Evolutionary conservation across 2,113 vertebrate genomes (phyloP), one percentile per base, ranked within the genome.

Genomic region (Lampris megalopsis): DNA sequence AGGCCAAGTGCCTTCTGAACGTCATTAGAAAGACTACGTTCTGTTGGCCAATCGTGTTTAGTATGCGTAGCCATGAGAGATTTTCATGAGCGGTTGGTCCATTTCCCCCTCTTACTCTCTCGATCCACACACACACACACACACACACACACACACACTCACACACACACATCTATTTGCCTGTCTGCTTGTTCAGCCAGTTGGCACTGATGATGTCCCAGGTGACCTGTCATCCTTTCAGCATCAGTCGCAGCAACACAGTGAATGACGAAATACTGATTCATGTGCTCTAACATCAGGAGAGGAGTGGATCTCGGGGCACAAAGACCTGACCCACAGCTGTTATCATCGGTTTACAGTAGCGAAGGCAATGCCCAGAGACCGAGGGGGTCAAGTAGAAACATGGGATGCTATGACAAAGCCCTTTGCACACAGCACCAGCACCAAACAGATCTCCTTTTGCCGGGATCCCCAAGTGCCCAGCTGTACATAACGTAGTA

Each of bases 151-250:
- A 9, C 41, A 7, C 43, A 24, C 57, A 66, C 63, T 40, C 3
- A 67, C 59, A 67, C 65, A 37, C 56, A 76, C 56, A 68, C 52
- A 68, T 61, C 40, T 47, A 42, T 73, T 62, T 58, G 68, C 41
- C 63, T 57, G 63, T 67, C 54, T 75, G 73, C 69, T 70, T 74
- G 83, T 86, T 87, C 89, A 89, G 90, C 85, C 88, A 69, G 88
- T 87, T 24, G 83, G 76, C 87, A 81, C 68, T 70, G 80, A 88
- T 77, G 75, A 77, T 71, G 73, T 73, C 78, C 84, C 41, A 41
- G 43, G 50, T 67, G 76, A 90, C 38, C 76, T 49, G 75, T 72
- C 79, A 79, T 80, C 52, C 52, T 71, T 35, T 13, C 54, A 53
- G 53, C 40, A 47, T 52, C 24, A 57, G 13, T 10, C 7, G 13